Percentiles rank a stretch among this genome's conserved stretches.
These are phyloP conservation scores for Aegithalos caudatus DNA, from an alignment of 2,113 vertebrate species.

Conservation along the genomic window DNA sequence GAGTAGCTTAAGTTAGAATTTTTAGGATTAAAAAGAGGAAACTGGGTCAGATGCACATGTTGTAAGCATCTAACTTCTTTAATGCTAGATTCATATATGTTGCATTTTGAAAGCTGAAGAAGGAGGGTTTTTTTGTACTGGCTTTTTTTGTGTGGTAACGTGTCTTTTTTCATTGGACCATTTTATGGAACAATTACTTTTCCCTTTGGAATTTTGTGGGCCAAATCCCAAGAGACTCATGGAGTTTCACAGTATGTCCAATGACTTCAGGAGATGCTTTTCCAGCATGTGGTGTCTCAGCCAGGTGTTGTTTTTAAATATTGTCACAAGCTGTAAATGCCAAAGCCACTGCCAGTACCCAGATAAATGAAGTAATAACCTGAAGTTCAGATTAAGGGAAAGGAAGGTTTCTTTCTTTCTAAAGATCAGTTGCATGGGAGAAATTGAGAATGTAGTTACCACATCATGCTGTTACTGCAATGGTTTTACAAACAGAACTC, in stretches of 20 bases:
- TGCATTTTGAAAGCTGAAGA: constrained; percentile 13
- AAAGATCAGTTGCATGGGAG: not conserved
- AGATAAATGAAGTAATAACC: not conserved
- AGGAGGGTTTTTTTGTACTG: not conserved
- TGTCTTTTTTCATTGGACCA: not conserved
- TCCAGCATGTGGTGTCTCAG: not conserved
- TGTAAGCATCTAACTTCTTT: constrained; percentile 21
- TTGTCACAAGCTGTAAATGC: not conserved
- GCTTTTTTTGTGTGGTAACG: not conserved
- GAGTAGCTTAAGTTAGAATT: constrained; percentile 55
- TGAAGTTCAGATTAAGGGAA: not conserved
- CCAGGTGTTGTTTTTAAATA: not conserved
- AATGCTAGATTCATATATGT: constrained; percentile 4
- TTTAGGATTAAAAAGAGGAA: constrained; percentile 53
- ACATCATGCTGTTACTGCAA: not conserved
- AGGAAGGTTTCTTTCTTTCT: not conserved
- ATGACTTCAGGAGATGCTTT: not conserved
- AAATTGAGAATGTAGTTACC: not conserved
- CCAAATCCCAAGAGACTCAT: not conserved
- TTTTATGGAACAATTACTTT: not conserved
- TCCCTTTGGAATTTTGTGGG: not conserved
- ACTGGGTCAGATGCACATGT: constrained; percentile 49
- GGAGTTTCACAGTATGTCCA: not conserved
- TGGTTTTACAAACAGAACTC: not conserved
- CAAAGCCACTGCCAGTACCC: not conserved